phyloP scores from a whole-genome alignment of 2,797 vertebrate species.

The Artibeus jamaicensis region DNA sequence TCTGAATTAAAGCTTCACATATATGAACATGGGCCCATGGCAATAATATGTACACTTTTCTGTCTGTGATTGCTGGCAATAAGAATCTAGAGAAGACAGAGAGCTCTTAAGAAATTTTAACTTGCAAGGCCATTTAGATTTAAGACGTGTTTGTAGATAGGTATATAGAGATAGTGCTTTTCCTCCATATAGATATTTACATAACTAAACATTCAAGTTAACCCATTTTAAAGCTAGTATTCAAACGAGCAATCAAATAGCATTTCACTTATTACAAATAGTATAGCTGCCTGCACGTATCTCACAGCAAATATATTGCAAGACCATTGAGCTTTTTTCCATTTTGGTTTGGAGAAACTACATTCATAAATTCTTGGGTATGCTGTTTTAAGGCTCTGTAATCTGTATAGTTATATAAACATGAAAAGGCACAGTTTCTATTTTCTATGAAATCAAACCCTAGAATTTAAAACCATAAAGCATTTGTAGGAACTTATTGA shows the following conservation, averaged over 20 bases:
- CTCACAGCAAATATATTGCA: not conserved
- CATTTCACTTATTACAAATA: not conserved
- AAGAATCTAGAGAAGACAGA: not conserved
- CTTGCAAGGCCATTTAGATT: not conserved
- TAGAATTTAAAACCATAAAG: constrained; percentile 55
- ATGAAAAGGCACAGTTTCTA: constrained; percentile 55
- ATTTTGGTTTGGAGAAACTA: not conserved
- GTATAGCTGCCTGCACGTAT: not conserved
- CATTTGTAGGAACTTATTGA: constrained; percentile 3
- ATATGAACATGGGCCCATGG: not conserved
- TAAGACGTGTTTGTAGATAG: not conserved
- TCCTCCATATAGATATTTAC: not conserved
- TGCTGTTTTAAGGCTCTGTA: constrained; percentile 52
- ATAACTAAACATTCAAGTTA: not conserved
- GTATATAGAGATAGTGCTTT: not conserved
- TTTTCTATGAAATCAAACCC: constrained; percentile 42
- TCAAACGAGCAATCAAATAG: not conserved
- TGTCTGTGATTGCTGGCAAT: not conserved
- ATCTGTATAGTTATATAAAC: constrained; percentile 66
- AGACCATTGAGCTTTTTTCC: not conserved
- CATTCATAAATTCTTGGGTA: constrained; percentile 10
- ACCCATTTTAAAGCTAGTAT: not conserved
- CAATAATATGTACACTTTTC: not conserved
- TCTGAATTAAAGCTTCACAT: not conserved
- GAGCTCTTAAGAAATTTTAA: not conserved